A percentile compares a stretch with the other conserved stretches of the same genome.
phyloP scores from a whole-genome alignment of 2,888 invertebrate species.

The Mesochorus sp. region DNA sequence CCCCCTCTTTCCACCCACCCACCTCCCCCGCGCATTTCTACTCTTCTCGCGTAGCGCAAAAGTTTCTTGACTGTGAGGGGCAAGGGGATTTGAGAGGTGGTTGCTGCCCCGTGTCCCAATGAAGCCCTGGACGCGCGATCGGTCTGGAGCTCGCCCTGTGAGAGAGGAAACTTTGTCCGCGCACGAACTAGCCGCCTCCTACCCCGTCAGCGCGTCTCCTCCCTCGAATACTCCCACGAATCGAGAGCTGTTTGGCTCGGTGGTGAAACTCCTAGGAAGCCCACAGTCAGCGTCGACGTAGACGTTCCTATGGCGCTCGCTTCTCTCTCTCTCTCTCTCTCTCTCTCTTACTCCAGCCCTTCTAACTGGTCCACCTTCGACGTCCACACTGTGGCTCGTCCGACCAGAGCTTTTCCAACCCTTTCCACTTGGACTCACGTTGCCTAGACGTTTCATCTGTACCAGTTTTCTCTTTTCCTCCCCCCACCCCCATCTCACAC shows the following conservation, averaged over 20 bases:
- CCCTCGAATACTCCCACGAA: constrained; percentile 43
- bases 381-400: constrained; percentile 50
- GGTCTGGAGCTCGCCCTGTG: constrained; percentile 13
- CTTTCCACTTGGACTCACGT: constrained; percentile 47
- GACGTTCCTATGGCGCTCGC: constrained; percentile 33
- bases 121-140: constrained; percentile 64
- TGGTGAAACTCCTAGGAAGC: constrained; percentile 57
- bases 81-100: constrained; percentile 55
- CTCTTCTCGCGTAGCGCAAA: constrained; percentile 67
- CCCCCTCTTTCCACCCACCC: too few relatives aligned
- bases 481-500: too few relatives aligned
- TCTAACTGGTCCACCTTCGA: constrained; percentile 42
- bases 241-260: constrained; percentile 58
- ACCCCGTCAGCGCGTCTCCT: constrained; percentile 6
- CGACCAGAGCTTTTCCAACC: constrained; percentile 59
- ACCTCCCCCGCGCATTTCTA: too few relatives aligned
- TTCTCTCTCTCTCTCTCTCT: too few relatives aligned
- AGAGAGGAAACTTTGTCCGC: constrained; percentile 57
- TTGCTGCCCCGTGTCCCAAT: constrained; percentile 43
- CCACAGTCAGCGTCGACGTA: constrained; percentile 59
- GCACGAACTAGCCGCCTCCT: constrained; percentile 16
- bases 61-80: constrained; percentile 73
- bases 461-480: constrained; percentile 67
- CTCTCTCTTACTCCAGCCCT: too few relatives aligned
- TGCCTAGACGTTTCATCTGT: constrained; percentile 6